Evolutionary conservation across 2,888 invertebrate genomes (phyloP), one percentile per base, ranked within the genome.

Genomic region (Agriopis marginaria): DNA sequence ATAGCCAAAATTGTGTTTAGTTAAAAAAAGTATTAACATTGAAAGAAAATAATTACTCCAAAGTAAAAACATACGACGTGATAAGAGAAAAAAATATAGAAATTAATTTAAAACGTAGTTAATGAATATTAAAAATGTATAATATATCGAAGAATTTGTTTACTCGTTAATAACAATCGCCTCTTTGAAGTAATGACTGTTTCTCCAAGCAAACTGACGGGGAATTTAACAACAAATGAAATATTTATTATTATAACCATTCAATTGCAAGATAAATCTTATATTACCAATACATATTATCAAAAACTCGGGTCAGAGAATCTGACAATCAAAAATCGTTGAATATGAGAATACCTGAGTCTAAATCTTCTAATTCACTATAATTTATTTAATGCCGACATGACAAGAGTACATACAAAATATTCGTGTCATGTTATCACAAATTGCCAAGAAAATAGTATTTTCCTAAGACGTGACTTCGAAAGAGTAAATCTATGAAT

Each of bases 171-270:
- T 96, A 96, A 97, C 97, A 95, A 98, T 97, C 95, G 98, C 98
- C 96, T 98, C 97, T 97, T 97, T 97, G 98, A 98, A 98, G 97
- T 98, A 97, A 95, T 97, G 96, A 96, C 98, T 98, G 97, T 97
- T 97, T 96, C 97, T 97, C 98, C 98, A 98, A 96, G 97, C 97
- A 96, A 96, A 97, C 97, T 97, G 90, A 87, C 81, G 85, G 87
- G 89, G 86, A 88, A 84, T 86, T 84, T 88, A 86, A 86, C 86
- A 86, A 87, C 83, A 89, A 91, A 89, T 84, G 85, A 90, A 89
- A 89, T 64, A 50, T 85, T 81, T 80, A 87, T 85, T 79, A 88
- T 92, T 91, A 90, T 87, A 86, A 79, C 73, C 79, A 68, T 67
- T 72, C 58, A 55, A 51, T 50, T 59, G 62, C 45, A 68, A 40